These are phyloP conservation scores for Calameuta idolon DNA, from an alignment of 2,888 invertebrate species.

Conservation along the genomic window DNA sequence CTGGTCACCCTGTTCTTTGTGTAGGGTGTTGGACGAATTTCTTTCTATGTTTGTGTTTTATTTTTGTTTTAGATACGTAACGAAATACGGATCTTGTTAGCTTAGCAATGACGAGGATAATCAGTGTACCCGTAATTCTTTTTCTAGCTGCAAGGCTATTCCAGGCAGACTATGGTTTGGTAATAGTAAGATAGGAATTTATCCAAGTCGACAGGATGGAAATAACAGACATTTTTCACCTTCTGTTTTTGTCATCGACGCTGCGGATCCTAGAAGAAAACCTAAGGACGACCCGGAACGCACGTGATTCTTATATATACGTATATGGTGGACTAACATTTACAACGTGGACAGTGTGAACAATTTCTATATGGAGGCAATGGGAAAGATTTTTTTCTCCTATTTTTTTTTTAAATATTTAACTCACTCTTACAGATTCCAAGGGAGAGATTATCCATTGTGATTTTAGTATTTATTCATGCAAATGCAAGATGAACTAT, in stretches of 20 bases:
- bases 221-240: constrained; percentile 40
- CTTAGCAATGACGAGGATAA: not conserved
- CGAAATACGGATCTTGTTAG: not conserved
- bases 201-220: constrained; percentile 40
- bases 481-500: not conserved
- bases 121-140: not conserved
- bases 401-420: not conserved
- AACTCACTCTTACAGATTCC: not conserved
- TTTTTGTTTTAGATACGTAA: not conserved
- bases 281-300: constrained; percentile 58
- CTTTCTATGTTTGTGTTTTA: too few species aligned
- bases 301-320: not conserved
- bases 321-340: not conserved
- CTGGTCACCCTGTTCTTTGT: not conserved
- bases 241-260: constrained; percentile 44
- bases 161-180: constrained; percentile 29
- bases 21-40: not conserved
- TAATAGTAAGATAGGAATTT: constrained; percentile 34
- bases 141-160: not conserved
- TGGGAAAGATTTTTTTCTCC: not conserved
- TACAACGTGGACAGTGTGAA: not conserved
- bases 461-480: not conserved
- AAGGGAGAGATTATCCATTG: not conserved
- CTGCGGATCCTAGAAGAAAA: constrained; percentile 54
- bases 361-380: not conserved